Conservation (phyloP, 2,113 vertebrate species). For the Phoxinus phoxinus region DNA sequence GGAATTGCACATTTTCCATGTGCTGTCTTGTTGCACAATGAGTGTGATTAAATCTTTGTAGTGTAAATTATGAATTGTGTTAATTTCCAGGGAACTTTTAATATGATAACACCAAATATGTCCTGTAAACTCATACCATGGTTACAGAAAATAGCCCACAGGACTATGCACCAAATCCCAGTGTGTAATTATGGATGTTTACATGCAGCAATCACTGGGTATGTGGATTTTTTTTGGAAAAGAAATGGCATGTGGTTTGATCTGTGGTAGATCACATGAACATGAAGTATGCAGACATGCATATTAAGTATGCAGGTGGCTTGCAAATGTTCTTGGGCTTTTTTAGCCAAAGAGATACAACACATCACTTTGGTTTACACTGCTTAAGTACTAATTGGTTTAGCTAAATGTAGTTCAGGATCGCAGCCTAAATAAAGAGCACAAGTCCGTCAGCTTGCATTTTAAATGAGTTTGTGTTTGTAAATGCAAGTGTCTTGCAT, state of each 20-base stretch:
- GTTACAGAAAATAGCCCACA: background rate
- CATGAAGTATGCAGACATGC: conserved; percentile 21
- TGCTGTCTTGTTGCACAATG: background rate
- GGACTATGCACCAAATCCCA: background rate
- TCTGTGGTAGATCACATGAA: conserved; percentile 4
- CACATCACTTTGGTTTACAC: background rate
- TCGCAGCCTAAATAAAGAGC: conserved; percentile 3
- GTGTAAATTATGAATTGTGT: background rate
- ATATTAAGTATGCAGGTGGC: conserved; percentile 15
- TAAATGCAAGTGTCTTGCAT: background rate
- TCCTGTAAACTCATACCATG: background rate
- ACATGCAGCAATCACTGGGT: background rate
- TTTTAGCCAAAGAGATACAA: background rate
- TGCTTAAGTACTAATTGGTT: conserved; percentile 2
- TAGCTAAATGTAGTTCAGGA: conserved; percentile 17
- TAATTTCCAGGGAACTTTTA: background rate
- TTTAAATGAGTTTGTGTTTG: conserved; percentile 1
- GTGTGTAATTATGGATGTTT: conserved; percentile 1
- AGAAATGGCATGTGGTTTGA: background rate
- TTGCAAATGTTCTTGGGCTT: background rate
- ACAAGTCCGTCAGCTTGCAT: background rate
- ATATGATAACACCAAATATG: background rate
- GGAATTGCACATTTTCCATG: background rate
- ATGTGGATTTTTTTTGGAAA: background rate
- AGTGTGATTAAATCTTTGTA: background rate